These are phyloP conservation scores for Meles meles DNA, from an alignment of 2,113 vertebrate species.

Conservation along the genomic window DNA sequence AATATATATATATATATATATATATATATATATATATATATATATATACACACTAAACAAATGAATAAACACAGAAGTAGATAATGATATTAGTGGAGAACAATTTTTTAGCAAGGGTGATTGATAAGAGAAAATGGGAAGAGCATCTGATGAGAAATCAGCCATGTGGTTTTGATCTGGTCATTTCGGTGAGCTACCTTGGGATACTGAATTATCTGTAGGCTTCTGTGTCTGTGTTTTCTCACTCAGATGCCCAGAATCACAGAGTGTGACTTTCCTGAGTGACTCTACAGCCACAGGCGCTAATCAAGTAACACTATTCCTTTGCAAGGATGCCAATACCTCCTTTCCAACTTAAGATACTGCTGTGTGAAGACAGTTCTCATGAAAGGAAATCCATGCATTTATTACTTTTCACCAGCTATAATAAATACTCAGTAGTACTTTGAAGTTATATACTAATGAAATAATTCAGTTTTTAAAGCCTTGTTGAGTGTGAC, in stretches of 20 bases:
- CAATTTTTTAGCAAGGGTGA: not conserved
- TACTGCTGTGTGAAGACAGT: not conserved
- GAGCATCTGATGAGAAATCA: not conserved
- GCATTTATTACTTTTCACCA: slow-evolving; percentile 32
- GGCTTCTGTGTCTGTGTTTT: not conserved
- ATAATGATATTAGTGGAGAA: not conserved
- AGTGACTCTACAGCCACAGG: not conserved
- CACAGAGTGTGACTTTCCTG: not conserved
- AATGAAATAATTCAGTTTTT: slow-evolving; percentile 60
- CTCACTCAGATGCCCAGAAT: not conserved
- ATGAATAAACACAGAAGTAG: not conserved
- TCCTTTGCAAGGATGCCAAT: not conserved
- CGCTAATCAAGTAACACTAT: slow-evolving; percentile 5
- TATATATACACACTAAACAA: not conserved
- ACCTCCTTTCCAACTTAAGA: not conserved
- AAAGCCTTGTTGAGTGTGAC: slow-evolving; percentile 41
- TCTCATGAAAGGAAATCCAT: slow-evolving; percentile 31
- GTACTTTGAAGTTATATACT: slow-evolving; percentile 46
- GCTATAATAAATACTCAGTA: slow-evolving; percentile 42
- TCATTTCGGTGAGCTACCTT: not conserved
- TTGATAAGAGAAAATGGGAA: not conserved
- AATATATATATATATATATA: not conserved
- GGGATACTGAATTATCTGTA: not conserved
- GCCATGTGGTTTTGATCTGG: not conserved
- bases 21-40: not conserved